Evolutionary conservation across 2,888 invertebrate genomes (phyloP), one percentile per base, ranked within the genome.

Genomic region (Helicoverpa assulta): DNA sequence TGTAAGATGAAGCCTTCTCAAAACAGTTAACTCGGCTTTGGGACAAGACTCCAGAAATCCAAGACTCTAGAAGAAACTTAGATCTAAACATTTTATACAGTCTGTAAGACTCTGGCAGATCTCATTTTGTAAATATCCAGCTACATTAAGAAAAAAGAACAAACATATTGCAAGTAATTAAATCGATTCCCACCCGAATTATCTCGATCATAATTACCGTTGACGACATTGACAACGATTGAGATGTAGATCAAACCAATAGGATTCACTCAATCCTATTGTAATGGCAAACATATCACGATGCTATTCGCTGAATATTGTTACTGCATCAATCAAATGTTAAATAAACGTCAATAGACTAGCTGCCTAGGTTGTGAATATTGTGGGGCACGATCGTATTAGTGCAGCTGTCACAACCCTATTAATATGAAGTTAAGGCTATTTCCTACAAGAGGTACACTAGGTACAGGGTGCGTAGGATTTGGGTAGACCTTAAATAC

Each of bases 291-390:
- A 79, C 62, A 52, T 47, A 63, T 62, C 19, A 55, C 56, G 26
- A 26, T 52, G 3, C 29, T n/a, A 56, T 33, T 50, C 33, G 50
- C 18, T 19, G 55, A 75, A 63, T 63, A 79, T 59, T 67, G 58
- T 40, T 62, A 62, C 6, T 40, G 40, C 62, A 67, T 79, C 59
- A 74, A 79, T 76, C 76, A 79, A 63, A 40, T 51, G 75, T 33
- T 50, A 59, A 12, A 12, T 50, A 55, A 12, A 12, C 52, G 79
- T 75, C 52, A 50, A 74, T 67, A 58, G n/a, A 65, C 21, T 40
- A 4, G 26, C 43, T 53, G 56, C 60, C 50, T 78, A 66, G 19
- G 8, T 54, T 52, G 66, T 73, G 43, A 19, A 29, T 57, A 56
- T 43, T 51, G 40, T 57, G 50, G 59, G 29, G 10, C 40, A 57